Evolutionary conservation across 1,140 invertebrate species (phyloP).

Genomic region (Sinella curviseta): DNA sequence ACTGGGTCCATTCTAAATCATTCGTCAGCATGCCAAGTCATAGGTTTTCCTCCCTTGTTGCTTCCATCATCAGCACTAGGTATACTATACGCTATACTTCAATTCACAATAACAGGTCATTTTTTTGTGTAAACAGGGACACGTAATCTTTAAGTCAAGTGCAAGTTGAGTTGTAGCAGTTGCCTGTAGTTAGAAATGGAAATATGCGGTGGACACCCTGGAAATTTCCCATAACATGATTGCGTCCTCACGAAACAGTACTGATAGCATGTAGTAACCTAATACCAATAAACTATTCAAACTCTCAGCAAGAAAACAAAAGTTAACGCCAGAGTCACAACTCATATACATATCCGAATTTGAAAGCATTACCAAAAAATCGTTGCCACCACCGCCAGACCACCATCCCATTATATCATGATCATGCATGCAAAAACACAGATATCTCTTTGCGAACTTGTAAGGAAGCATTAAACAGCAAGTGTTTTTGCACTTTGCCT

Average conservation of each 20-base stretch:
- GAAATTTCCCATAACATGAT: slow-evolving; percentile 14
- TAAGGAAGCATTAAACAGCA: neutral
- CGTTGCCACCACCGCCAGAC: neutral
- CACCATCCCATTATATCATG: neutral
- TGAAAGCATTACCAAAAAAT: neutral
- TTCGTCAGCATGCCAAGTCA: neutral
- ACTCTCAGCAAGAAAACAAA: neutral
- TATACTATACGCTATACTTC: no score
- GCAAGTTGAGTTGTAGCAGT: neutral
- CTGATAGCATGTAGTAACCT: no score
- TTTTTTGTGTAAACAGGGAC: neutral
- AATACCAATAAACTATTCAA: no score
- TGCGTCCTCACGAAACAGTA: no score
- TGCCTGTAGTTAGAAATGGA: neutral
- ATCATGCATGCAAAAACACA: neutral
- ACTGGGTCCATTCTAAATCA: neutral
- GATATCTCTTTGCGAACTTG: no score
- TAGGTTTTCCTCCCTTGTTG: neutral
- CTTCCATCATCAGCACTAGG: neutral
- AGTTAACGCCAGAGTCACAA: neutral
- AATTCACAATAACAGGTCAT: slow-evolving; percentile 5
- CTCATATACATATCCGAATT: no score
- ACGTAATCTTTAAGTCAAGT: neutral
- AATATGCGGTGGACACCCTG: neutral
- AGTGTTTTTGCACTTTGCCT: slow-evolving; percentile 10